Percentiles rank a stretch among this genome's conserved stretches.
Evolutionary conservation across 2,888 invertebrate genomes (phyloP).

Genomic region (Rapana venosa): DNA sequence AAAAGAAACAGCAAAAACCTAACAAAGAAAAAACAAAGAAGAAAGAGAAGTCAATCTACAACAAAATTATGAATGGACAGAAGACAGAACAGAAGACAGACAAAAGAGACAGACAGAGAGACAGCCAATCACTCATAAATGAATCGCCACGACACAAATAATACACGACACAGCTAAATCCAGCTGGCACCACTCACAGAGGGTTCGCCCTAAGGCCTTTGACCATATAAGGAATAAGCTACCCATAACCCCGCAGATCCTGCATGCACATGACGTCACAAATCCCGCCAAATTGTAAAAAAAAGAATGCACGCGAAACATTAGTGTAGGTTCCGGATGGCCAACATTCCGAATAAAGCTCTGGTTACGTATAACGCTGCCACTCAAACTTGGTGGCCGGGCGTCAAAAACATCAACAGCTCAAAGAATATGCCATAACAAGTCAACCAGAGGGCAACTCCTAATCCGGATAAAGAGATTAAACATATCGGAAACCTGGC

Average conservation of each 20-base stretch:
- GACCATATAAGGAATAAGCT: neutral
- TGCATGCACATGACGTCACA: no score
- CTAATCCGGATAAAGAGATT: conserved; percentile 13
- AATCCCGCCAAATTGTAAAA: neutral
- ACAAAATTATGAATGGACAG: neutral
- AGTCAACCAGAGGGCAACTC: neutral
- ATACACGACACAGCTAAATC: neutral
- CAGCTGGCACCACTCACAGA: neutral
- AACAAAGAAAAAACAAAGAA: neutral
- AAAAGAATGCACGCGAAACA: no score
- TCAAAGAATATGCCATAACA: neutral
- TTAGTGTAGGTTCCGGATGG: no score
- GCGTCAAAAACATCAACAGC: neutral
- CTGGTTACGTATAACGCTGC: neutral
- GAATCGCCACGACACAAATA: neutral
- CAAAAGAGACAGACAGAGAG: neutral
- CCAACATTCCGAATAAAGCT: neutral
- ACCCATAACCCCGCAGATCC: neutral
- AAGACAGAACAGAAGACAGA: neutral
- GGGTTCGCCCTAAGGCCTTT: neutral
- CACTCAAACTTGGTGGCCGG: neutral
- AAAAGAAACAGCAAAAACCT: neutral
- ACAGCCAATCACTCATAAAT: neutral
- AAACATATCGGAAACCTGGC: neutral
- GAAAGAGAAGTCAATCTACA: no score